These are phyloP conservation scores for Cylas formicarius DNA, from an alignment of 1,140 invertebrate genomes.

Conservation along the genomic window DNA sequence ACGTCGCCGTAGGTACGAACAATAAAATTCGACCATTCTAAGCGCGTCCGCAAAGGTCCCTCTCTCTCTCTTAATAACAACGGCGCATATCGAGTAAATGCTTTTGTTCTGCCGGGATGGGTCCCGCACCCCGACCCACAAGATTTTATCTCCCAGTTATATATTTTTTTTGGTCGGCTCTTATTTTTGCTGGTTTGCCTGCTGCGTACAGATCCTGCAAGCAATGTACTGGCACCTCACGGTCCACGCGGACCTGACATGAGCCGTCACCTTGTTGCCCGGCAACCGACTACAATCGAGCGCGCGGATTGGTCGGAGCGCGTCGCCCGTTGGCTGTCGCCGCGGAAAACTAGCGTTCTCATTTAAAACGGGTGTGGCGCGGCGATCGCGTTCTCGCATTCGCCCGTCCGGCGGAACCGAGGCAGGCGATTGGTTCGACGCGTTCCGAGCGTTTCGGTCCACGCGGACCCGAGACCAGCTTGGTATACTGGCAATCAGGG, in stretches of 20 bases:
- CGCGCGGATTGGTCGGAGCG: slow-evolving; percentile 21
- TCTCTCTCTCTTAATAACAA: too few species aligned
- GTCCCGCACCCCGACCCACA: slow-evolving; percentile 38
- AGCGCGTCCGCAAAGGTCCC: too few species aligned
- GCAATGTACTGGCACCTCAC: slow-evolving; percentile 41
- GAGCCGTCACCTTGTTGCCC: slow-evolving; percentile 27
- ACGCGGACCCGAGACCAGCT: slow-evolving; percentile 37
- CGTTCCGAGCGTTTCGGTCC: slow-evolving; percentile 22
- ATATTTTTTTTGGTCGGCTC: slow-evolving; percentile 43
- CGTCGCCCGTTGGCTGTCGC: slow-evolving; percentile 23
- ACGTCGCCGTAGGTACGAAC: too few species aligned
- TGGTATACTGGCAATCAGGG: slow-evolving; percentile 43
- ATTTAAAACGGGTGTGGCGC: slow-evolving; percentile 36
- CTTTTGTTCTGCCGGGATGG: slow-evolving; percentile 40
- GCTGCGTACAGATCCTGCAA: slow-evolving; percentile 41
- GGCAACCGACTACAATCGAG: slow-evolving; percentile 30
- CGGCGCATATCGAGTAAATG: too few species aligned
- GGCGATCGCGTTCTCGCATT: slow-evolving; percentile 14
- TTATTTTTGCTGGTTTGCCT: slow-evolving; percentile 42
- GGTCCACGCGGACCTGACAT: slow-evolving; percentile 38
- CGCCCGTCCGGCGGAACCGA: slow-evolving; percentile 7
- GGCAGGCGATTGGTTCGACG: slow-evolving; percentile 20
- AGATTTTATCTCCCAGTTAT: slow-evolving; percentile 41
- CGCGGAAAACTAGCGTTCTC: slow-evolving; percentile 24
- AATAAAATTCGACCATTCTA: too few species aligned